Conservation (phyloP, 2,797 vertebrate species). For the Spatula clypeata region DNA sequence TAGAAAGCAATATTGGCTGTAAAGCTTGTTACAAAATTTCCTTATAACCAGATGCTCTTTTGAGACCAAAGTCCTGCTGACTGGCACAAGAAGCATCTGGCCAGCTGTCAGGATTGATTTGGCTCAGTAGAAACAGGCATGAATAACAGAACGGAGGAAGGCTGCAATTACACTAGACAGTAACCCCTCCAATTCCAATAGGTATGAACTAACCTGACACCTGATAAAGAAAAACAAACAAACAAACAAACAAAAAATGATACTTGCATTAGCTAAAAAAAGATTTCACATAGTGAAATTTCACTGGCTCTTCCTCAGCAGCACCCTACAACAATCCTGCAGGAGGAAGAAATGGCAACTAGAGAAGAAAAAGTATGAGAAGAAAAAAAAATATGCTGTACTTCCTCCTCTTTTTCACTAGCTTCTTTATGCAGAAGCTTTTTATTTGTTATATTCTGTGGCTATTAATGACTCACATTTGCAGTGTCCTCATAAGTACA, state of each 20-base stretch:
- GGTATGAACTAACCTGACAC: conserved; percentile 23
- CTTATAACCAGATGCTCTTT: conserved; percentile 57
- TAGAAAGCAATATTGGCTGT: conserved; percentile 23
- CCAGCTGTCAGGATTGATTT: conserved; percentile 76
- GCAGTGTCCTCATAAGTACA: background rate
- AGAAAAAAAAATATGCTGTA: background rate
- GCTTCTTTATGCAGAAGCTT: background rate
- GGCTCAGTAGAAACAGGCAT: conserved; percentile 49
- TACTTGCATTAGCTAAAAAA: background rate
- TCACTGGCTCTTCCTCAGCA: background rate
- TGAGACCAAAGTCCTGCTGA: conserved; percentile 72
- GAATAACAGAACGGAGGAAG: conserved; percentile 13
- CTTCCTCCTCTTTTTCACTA: background rate
- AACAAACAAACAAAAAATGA: background rate
- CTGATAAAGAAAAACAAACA: background rate
- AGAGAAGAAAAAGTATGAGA: background rate
- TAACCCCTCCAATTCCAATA: conserved; percentile 32
- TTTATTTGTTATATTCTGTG: background rate
- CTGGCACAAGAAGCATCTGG: conserved; percentile 71
- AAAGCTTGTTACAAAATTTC: conserved; percentile 38
- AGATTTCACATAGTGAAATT: background rate
- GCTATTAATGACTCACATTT: background rate
- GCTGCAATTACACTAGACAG: conserved; percentile 35
- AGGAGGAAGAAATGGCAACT: background rate
- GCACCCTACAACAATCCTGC: background rate